Evolutionary conservation across 2,888 invertebrate genomes (phyloP).

Genomic region (Mesochorus sp.): DNA sequence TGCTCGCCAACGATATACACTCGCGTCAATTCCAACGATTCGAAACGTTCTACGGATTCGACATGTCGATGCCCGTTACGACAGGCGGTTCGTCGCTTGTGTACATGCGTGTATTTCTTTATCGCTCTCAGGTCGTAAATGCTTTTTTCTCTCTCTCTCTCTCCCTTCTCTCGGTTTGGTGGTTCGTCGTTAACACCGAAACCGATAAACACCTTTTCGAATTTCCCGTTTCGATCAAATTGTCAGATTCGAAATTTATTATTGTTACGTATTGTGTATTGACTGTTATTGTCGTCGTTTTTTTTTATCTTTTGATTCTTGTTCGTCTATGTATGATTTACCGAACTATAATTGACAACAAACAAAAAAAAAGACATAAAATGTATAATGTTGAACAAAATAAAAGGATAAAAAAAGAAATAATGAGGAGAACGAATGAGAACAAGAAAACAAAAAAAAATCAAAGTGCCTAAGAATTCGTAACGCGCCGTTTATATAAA

Average conservation of each 20-base stretch:
- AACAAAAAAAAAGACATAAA: background rate
- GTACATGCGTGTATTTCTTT: background rate
- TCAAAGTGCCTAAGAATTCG: no score
- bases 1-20: constrained; percentile 42
- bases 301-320: no score
- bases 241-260: constrained; percentile 3
- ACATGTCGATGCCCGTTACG: constrained; percentile 27
- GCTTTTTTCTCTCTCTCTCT: background rate
- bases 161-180: no score
- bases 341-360: background rate
- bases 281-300: background rate
- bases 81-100: background rate
- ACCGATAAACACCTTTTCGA: background rate
- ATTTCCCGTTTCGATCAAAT: constrained; percentile 6
- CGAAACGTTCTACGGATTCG: constrained; percentile 22
- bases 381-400: background rate
- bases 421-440: background rate
- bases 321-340: background rate
- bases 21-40: constrained; percentile 30
- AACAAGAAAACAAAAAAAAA: background rate
- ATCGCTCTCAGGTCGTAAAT: constrained; percentile 1
- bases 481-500: constrained; percentile 37
- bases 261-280: background rate
- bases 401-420: constrained; percentile 15
- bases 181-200: background rate